These are phyloP conservation scores for Danaus plexippus DNA, from an alignment of 1,140 invertebrate genomes.

Conservation along the genomic window DNA sequence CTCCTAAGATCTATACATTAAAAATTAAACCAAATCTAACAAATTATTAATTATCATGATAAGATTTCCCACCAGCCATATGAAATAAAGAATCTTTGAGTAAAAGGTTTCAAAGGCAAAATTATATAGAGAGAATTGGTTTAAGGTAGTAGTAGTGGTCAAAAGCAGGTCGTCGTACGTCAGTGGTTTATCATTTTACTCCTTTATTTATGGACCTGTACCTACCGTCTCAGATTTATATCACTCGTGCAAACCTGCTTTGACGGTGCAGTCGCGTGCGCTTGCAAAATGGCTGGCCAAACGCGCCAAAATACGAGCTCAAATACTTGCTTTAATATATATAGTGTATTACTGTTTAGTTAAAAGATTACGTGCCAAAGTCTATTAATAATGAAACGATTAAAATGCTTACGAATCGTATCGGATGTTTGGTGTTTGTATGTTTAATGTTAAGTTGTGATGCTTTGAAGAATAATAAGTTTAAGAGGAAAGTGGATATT, in stretches of 20 bases:
- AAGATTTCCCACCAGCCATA: too few relatives aligned
- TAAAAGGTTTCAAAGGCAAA: too few relatives aligned
- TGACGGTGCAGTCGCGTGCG: constrained; percentile 23
- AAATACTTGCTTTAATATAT: constrained; percentile 4
- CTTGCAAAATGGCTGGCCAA: constrained; percentile 21
- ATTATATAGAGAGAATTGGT: too few relatives aligned
- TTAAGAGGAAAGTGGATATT: constrained; percentile 34
- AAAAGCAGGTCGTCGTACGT: too few relatives aligned
- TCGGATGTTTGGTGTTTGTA: constrained; percentile 33
- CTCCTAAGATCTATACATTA: too few relatives aligned
- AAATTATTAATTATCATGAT: too few relatives aligned
- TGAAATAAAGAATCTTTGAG: too few relatives aligned
- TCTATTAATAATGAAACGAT: constrained; percentile 44
- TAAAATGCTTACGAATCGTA: constrained; percentile 45
- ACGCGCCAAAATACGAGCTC: constrained; percentile 23
- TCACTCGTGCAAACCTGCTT: constrained; percentile 20
- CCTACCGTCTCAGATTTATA: constrained; percentile 7
- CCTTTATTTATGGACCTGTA: too few relatives aligned
- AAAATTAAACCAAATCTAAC: too few relatives aligned
- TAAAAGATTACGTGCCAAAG: constrained; percentile 20
- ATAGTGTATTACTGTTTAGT: background rate
- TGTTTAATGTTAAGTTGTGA: constrained; percentile 32
- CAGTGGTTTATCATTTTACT: too few relatives aligned
- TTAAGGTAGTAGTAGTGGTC: too few relatives aligned
- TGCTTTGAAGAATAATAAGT: constrained; percentile 26